phyloP scores from a whole-genome alignment of 1,140 invertebrate genomes.

The Arion vulgaris region DNA sequence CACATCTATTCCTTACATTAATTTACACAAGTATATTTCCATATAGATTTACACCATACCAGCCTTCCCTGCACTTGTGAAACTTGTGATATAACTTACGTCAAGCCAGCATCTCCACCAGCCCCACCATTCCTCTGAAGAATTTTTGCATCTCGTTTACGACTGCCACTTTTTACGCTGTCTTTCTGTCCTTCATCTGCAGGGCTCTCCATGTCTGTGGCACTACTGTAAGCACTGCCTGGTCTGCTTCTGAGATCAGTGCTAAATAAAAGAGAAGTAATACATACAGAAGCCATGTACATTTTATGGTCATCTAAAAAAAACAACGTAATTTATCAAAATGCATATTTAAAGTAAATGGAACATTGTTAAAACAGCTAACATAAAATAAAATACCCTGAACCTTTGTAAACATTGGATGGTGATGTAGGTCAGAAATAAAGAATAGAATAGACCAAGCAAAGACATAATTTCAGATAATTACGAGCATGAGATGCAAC shows the following conservation, averaged over 20 bases:
- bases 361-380: neutral
- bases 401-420: too few relatives aligned
- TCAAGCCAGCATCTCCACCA: neutral
- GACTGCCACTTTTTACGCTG: conserved; percentile 48
- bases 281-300: too few relatives aligned
- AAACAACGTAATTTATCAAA: neutral
- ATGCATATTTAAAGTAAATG: neutral
- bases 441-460: too few relatives aligned
- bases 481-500: too few relatives aligned
- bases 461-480: too few relatives aligned
- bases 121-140: neutral
- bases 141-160: conserved; percentile 35
- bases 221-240: conserved; percentile 72
- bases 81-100: too few relatives aligned
- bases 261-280: neutral
- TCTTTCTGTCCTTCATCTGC: conserved; percentile 45
- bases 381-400: too few relatives aligned
- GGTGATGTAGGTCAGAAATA: too few relatives aligned
- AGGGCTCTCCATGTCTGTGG: conserved; percentile 38
- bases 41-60: too few relatives aligned
- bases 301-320: neutral
- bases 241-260: conserved; percentile 62
- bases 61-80: too few relatives aligned
- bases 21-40: too few relatives aligned
- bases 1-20: too few relatives aligned